Evolutionary conservation across 2,888 invertebrate species (phyloP).

Genomic region (Ferrisia virgata): DNA sequence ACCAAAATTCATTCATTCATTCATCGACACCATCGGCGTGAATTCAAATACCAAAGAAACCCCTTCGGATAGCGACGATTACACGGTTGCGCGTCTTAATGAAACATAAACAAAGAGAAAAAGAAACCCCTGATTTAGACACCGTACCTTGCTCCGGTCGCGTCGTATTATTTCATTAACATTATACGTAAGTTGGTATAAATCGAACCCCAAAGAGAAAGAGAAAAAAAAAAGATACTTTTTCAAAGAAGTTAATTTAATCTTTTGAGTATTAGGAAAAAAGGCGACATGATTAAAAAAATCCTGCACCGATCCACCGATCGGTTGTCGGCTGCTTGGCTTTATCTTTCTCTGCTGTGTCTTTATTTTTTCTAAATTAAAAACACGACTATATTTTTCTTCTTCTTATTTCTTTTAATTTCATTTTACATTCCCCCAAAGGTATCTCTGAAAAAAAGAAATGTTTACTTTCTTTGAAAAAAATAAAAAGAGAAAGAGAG

Average conservation of each 20-base stretch:
- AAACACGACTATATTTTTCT: conserved; percentile 35
- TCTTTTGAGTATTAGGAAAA: conserved; percentile 32
- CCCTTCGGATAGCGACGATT: not conserved
- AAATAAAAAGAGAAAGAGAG: too few relatives aligned
- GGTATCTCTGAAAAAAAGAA: conserved; percentile 42
- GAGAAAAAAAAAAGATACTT: conserved; percentile 17
- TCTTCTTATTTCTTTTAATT: conserved; percentile 28
- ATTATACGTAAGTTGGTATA: too few relatives aligned
- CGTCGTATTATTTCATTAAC: conserved; percentile 24
- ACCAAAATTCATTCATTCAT: not conserved
- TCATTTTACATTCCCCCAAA: conserved; percentile 18
- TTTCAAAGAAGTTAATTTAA: conserved; percentile 45
- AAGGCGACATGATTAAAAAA: conserved; percentile 41
- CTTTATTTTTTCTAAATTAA: conserved; percentile 35
- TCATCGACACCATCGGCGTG: conserved; percentile 3
- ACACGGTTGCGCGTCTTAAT: not conserved
- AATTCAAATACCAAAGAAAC: not conserved
- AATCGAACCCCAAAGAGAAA: conserved; percentile 32
- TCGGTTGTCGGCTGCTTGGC: not conserved
- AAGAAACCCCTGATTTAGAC: not conserved
- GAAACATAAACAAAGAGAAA: conserved; percentile 20
- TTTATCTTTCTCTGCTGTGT: not conserved
- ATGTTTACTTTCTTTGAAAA: conserved; percentile 45
- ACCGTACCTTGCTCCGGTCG: not conserved
- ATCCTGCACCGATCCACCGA: too few relatives aligned